Percentiles rank a stretch among this genome's conserved stretches.
Conservation (phyloP, 2,888 invertebrate genomes). For the Heliconius aoede region DNA sequence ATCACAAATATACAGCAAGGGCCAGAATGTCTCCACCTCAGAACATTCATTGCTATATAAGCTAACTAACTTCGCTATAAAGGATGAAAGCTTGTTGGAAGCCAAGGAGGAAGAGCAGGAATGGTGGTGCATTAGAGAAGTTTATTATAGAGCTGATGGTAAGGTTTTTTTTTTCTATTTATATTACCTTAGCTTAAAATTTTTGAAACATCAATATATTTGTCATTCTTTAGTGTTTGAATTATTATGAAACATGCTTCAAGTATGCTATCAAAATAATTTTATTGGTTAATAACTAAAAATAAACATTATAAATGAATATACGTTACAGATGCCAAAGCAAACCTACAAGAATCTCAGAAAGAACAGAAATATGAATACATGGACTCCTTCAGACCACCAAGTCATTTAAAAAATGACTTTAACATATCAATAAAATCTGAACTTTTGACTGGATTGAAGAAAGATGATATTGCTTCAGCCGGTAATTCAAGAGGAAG, state of each 20-base stretch:
- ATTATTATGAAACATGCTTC: no score
- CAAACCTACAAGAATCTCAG: conserved; percentile 57
- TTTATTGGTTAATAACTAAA: no score
- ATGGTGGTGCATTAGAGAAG: conserved; percentile 78
- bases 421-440: conserved; percentile 78
- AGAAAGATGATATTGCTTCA: conserved; percentile 63
- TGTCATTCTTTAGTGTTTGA: no score
- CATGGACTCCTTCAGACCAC: conserved; percentile 71
- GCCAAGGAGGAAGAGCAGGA: conserved; percentile 83
- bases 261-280: no score
- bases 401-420: conserved; percentile 73
- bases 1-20: conserved; percentile 84
- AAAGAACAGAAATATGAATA: conserved; percentile 70
- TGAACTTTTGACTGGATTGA: conserved; percentile 66
- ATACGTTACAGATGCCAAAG: conserved; percentile 62
- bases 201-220: no score
- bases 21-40: conserved; percentile 77
- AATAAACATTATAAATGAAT: neutral
- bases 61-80: conserved; percentile 90
- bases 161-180: conserved; percentile 28
- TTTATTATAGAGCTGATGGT: conserved; percentile 69
- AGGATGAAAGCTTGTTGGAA: conserved; percentile 86
- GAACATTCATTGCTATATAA: conserved; percentile 88
- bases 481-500: conserved; percentile 66
- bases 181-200: neutral